phyloP scores from a whole-genome alignment of 2,113 vertebrate genomes.

The Antennarius striatus region DNA sequence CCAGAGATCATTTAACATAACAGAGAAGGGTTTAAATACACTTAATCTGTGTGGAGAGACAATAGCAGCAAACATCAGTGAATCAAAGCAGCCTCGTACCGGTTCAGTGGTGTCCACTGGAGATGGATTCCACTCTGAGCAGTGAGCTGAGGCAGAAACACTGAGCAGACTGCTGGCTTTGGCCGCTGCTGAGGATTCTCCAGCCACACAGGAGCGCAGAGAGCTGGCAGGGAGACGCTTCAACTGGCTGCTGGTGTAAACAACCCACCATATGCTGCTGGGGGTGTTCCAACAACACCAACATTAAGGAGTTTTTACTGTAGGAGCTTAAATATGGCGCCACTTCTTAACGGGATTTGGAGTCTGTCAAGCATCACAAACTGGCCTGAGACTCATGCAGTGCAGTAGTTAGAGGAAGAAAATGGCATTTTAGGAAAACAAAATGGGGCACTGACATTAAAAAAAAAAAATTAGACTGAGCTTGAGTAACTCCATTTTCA shows the following conservation, averaged over 20 bases:
- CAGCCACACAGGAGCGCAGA: constrained; percentile 50
- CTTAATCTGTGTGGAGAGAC: constrained; percentile 33
- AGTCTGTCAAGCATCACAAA: constrained; percentile 19
- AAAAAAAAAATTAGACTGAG: constrained; percentile 28
- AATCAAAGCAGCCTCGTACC: background rate
- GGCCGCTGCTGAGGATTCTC: constrained; percentile 55
- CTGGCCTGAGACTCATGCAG: background rate
- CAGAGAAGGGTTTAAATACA: constrained; percentile 31
- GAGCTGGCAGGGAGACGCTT: constrained; percentile 61
- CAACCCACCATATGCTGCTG: constrained; percentile 71
- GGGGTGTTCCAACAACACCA: constrained; percentile 38
- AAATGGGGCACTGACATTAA: constrained; percentile 37
- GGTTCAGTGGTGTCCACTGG: constrained; percentile 28
- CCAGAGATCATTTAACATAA: constrained; percentile 56
- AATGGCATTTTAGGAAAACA: constrained; percentile 35
- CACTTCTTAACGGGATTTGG: constrained; percentile 22
- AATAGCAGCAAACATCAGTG: constrained; percentile 25
- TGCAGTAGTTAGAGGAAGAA: constrained; percentile 30
- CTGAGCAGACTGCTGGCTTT: constrained; percentile 37
- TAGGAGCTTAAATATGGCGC: constrained; percentile 12
- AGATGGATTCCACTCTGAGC: constrained; percentile 34
- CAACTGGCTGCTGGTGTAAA: constrained; percentile 61
- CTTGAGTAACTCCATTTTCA: constrained; percentile 4
- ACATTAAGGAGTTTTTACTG: background rate
- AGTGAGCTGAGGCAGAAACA: constrained; percentile 42